Evolutionary conservation across 1,140 invertebrate species (phyloP), one percentile per base, ranked within the genome.

Genomic region (Holcopasites calliopsidis): DNA sequence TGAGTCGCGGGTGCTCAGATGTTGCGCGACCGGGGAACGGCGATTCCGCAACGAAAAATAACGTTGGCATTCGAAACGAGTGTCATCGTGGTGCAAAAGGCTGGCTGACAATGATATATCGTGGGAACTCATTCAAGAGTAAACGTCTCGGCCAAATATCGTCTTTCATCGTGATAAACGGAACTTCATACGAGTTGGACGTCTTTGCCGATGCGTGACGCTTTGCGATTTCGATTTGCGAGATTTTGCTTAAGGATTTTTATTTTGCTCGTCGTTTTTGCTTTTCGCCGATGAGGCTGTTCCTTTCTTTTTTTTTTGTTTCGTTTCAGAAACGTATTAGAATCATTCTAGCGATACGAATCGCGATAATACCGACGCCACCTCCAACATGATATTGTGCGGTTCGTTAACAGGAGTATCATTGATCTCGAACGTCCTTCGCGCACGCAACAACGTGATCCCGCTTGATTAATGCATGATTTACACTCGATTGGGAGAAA

Each of bases 361-460:
- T 79, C 69, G 52, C 42, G 50, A 49, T 11, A n/a, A 71, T 35
- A 33, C 38, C 28, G 7, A 26, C 42, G 18, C n/a, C 58, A 60
- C 23, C 60, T 31, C n/a, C 44, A 11, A 61, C 21, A 28, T 57
- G 21, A 44, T 52, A 40, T 18, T 38, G 11, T 21, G 33, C 18
- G 26, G 44, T 61, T 80, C 42, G 50, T 80, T 69, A 69, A 60
- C 64, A 49, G 35, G 40, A 57, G 49, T 49, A 79, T 61, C 62
- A 26, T 35, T 49, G 54, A 79, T 78, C 77, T 47, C 55, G 40
- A 28, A 23, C 33, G 68, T 52, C 76, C 68, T 80, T 78, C 68
- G n/a, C 54, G 58, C 65, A 58, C 57, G 52, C 76, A 65, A 72
- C 64, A 26, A 35, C 54, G 55, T 50, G 58, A 61, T 31, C 50